Base-by-base conservation (phyloP, 2,888 invertebrate genomes). In the Myopa tessellatipennis region DNA sequence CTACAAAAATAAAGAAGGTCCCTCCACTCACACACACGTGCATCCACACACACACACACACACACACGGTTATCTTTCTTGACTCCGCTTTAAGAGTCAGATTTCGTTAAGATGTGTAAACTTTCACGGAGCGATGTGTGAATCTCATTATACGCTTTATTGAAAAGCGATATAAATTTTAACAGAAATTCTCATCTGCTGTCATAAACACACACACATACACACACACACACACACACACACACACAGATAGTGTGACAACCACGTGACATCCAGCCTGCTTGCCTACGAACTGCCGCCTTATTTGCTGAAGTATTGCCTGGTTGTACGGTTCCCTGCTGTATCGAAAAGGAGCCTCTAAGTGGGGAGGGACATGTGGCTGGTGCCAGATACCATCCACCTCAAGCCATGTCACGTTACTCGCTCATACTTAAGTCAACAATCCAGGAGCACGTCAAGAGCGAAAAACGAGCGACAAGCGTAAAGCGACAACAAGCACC, bases 61-160 rank as follows among this genome's bases (percentile, higher is more conserved):
- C 6, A 6, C 45, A 10, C 45, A 10, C 45, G 6, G 45, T 10
- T 6, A 45, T 26, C 7, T 45, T 8, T 8, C 45, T 45, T 45
- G 45, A 45, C 45, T 45, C 45, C 45, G 45, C 45, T 45, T 10
- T 3, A 45, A 45, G 45, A 6, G 45, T 45, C 45, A 45, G 45
- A 45, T 45, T 45, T 45, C 45, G 7, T 45, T 45, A 45, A 45
- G 45, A 45, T 45, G 45, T 45, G 45, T 45, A 45, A 45, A 45
- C 45, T 10, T 45, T 45, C 10, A 10, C 7, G 3, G 7, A 45
- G 45, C 45, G 45, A 45, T 84, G 73, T 83, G 85, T 86, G 86
- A 85, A 85, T 86, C 85, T 82, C 76, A 84, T 85, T 83, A 83
- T 82, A 82, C 82, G 82, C 80, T 80, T 73, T 78, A 78, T 77